A percentile compares a stretch with the other conserved stretches of the same genome.
Conservation (phyloP, 2,888 invertebrate species). For the Morpho deidamia region DNA sequence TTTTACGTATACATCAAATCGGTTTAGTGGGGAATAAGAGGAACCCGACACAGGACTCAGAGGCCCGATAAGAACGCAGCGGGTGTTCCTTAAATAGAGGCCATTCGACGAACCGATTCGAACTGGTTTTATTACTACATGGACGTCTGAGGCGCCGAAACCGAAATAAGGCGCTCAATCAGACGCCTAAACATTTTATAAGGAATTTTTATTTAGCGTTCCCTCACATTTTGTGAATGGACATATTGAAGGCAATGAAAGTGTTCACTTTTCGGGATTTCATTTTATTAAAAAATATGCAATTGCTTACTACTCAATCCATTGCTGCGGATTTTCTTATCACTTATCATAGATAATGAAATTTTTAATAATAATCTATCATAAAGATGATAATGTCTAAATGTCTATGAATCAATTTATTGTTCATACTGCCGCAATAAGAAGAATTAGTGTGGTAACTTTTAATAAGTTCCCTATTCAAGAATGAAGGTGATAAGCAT, state of each 20-base stretch:
- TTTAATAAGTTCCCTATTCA: no score
- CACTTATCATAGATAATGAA: no score
- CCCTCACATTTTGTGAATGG: conserved; percentile 3
- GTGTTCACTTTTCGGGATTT: no score
- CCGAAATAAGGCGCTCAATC: conserved; percentile 40
- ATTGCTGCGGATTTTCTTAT: no score
- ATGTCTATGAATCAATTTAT: no score
- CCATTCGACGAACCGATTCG: conserved; percentile 59
- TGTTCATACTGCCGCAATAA: no score
- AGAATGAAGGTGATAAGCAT: no score
- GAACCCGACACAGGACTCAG: conserved; percentile 29
- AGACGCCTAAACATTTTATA: conserved; percentile 35
- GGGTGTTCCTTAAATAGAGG: conserved; percentile 65
- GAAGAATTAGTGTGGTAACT: no score
- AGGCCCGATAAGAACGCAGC: conserved; percentile 58
- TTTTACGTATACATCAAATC: conserved; percentile 16
- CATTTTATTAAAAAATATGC: no score
- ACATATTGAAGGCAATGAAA: background rate
- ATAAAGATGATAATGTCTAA: no score
- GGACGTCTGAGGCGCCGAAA: conserved; percentile 45
- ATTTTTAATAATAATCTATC: no score
- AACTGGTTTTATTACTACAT: conserved; percentile 56
- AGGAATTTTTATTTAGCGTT: conserved; percentile 22
- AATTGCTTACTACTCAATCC: no score
- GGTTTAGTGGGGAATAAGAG: conserved; percentile 19